Evolutionary conservation across 2,888 invertebrate genomes (phyloP), one percentile per base, ranked within the genome.

Genomic region (Clanis bilineata): DNA sequence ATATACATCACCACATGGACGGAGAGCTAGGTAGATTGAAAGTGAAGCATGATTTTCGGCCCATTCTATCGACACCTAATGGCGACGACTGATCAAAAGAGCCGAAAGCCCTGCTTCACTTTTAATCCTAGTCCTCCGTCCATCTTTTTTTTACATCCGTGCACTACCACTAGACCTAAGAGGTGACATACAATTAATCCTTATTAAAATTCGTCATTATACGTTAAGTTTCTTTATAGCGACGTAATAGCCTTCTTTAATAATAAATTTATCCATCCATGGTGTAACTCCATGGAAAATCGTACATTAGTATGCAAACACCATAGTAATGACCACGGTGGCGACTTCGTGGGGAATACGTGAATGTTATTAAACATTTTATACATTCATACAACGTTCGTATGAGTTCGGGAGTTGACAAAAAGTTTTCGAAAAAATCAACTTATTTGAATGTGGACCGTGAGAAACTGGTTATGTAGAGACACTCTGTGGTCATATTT

Each of bases 271-370:
- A 70, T 66, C 62, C 60, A 65, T 61, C 57, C 63, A 63, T 22
- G 47, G 41, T 38, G 68, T 63, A 65, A 59, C 55, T 63, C 12
- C 36, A 70, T 71, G 65, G 62, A 62, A 71, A 69, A 51, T 56
- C 43, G 59, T 55, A 56, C 64, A 72, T 77, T 72, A 66, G 66
- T 73, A 77, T 76, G 68, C 73, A 51, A 9, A 32, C 51, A 10
- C 18, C 28, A 18, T 68, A 65, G 66, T 64, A 66, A 66, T 61
- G 59, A 68, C 72, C 69, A 62, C 64, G 22, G 28, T 21, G 39
- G 51, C 51, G 18, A 28, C 4, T 54, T 59, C 64, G 65, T 61
- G 58, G 28, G 47, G 57, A 32, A 61, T 54, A 60, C 56, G 44
- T 57, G 32, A 18, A 51, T 18, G 51, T 51, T 51, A 51, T 51